Base-by-base conservation (phyloP, 2,888 invertebrate species). In the Encarsia formosa region DNA sequence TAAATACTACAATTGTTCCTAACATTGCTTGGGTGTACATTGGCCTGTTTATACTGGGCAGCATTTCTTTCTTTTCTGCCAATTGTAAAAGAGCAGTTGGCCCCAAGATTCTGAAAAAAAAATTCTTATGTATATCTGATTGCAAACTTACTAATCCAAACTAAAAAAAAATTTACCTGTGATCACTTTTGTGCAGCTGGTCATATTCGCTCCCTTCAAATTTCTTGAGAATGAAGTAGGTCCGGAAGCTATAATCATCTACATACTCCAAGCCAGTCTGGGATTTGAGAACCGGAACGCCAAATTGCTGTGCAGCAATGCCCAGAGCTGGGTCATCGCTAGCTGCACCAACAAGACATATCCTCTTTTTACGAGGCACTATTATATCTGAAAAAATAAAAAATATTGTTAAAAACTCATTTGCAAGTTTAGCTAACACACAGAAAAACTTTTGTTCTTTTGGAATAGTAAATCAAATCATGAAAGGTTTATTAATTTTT, bases 11-110 rank as follows among this genome's bases (percentile, higher is more conserved):
- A 66, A 91, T 86, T 46, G 90, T 84, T 59, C 91, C 90, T 64
- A 84, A 82, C 93, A 96, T 94, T 53, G 91, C 83, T 67, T 87
- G 82, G 74, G 88, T 91, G 77, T 87, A 95, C 68, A 93, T 81
- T 52, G 95, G 95, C 57, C 93, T 81, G 74, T 84, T 85, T 65
- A 84, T 80, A 63, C 82, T 82, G 44, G 88, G 86, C 63, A 91
- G 77, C 62, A 84, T 80, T 70, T 88, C 85, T 56, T 79, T 78
- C 69, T 82, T 83, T 64, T 82, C 81, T 54, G 86, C 85, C 68
- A 88, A 76, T 73, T 89, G 87, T 68, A 85, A 78, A 68, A 90
- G 79, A 62, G 90, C 90, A 60, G 88, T 85, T 60, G 89, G 87
- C 49, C 91, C 91, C 77, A 88, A 78, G 73, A 91, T 82, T 75